Base-by-base conservation (phyloP, 1,140 invertebrate genomes). In the Trichonephila clavata region DNA sequence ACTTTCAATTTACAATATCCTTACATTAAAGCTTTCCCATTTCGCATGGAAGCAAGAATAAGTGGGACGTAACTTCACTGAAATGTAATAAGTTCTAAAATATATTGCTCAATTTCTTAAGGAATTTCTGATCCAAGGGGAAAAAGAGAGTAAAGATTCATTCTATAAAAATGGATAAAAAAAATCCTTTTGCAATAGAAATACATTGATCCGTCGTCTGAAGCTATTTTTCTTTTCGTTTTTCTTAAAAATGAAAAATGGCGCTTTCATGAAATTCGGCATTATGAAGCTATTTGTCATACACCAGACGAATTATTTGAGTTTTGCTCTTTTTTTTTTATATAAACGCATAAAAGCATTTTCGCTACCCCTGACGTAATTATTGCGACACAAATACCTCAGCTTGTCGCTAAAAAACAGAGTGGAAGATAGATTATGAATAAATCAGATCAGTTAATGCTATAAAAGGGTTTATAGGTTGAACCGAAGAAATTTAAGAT, bases 211-310 rank as follows among this genome's bases (percentile, higher is more conserved):
- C 71, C 68, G 57, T 14, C 77, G 32, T 14, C 77, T 43, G 83
- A 91, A 83, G 71, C 71, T 32, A 91, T 81, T 81, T 91, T 81
- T 91, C 77, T 63, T 63, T 39, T 3, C 32, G 32, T 14, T 61
- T 68, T 50, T 43, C 50, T 20, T 84, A 59, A 90, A 90, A 86
- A 92, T 92, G 90, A 92, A 86, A 92, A 92, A 92, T 92, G 90
- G 50, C 8, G 83, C 61, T 63, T 92, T 92, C 39, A 86, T 92
- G 83, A 86, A 92, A 92, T 92, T 92, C 65, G 43, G 83, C 81
- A 92, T 92, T 92, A 92, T 92, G 90, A 86, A 92, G 90, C 90
- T 92, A 92, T 92, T 92, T 86, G 61, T 92, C 90, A 92, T 92
- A 92, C 61, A 92, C 39, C 39, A 65, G 18, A 21, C 50, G 83